Evolutionary conservation across 2,888 invertebrate species (phyloP), one percentile per base, ranked within the genome.

Genomic region (Nesidiocoris tenuis): DNA sequence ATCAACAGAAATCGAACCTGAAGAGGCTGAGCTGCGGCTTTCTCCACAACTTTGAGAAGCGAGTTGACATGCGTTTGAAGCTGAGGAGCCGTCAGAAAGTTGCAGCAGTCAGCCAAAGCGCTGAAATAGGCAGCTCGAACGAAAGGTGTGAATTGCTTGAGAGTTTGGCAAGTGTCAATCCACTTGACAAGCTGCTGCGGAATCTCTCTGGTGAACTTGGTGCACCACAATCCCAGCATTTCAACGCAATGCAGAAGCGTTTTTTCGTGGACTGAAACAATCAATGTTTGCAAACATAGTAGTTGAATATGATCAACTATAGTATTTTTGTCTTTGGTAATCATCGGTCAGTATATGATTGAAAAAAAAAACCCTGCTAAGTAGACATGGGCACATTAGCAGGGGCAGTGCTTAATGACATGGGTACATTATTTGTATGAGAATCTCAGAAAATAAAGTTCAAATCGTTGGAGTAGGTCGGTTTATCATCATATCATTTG

Each of bases 261-360:
- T 82, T 94, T 94, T 84, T 98, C 97, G 83, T 97, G 96, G 39
- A 94, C 93, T 87, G 81, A 12, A 82, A 80, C n/a, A n/a, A n/a
- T n/a, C n/a, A n/a, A n/a, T n/a, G n/a, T n/a, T n/a, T n/a, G n/a
- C n/a, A n/a, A n/a, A n/a, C n/a, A n/a, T n/a, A n/a, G n/a, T n/a
- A n/a, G n/a, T n/a, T n/a, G n/a, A n/a, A n/a, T n/a, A n/a, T n/a
- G n/a, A n/a, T n/a, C n/a, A n/a, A n/a, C n/a, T n/a, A n/a, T n/a
- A n/a, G n/a, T n/a, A n/a, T n/a, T n/a, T n/a, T n/a, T n/a, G n/a
- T n/a, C n/a, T n/a, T n/a, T n/a, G n/a, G n/a, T n/a, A n/a, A n/a
- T n/a, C n/a, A n/a, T n/a, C n/a, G n/a, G n/a, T n/a, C n/a, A n/a
- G n/a, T n/a, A n/a, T n/a, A n/a, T n/a, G n/a, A n/a, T n/a, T n/a